Evolutionary conservation across 2,113 vertebrate species (phyloP).

Genomic region (Callipepla californica): DNA sequence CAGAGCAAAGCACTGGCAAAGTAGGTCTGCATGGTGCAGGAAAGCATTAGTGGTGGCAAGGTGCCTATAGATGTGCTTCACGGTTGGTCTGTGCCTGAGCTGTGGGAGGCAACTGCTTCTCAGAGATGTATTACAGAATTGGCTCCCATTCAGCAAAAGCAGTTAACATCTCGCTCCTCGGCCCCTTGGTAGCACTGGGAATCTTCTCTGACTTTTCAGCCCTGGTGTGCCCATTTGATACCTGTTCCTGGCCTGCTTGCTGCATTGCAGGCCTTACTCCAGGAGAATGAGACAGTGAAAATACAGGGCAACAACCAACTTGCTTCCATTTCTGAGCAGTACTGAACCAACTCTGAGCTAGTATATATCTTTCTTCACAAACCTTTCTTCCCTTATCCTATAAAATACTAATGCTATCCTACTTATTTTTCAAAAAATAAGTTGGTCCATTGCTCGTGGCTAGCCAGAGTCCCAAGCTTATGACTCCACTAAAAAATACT

Average conservation of each 20-base stretch:
- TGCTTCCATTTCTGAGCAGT: background rate
- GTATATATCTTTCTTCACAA: background rate
- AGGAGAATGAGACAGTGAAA: background rate
- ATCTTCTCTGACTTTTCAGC: background rate
- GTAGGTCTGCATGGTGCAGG: background rate
- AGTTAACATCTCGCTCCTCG: accelerated
- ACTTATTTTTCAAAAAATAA: background rate
- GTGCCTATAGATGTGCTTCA: accelerated
- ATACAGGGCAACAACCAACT: background rate
- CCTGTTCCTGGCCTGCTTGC: background rate
- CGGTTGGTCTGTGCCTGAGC: background rate
- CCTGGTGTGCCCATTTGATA: accelerated
- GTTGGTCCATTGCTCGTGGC: background rate
- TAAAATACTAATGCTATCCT: background rate
- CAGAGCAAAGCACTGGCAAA: background rate
- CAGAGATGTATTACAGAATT: background rate
- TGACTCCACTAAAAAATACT: background rate
- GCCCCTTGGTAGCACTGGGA: background rate
- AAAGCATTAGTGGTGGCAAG: background rate
- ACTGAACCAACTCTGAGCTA: background rate
- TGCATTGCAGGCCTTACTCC: background rate
- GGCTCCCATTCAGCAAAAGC: background rate
- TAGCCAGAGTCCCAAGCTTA: background rate
- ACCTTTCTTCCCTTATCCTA: background rate
- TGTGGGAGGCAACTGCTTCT: background rate